phyloP scores from a whole-genome alignment of 2,888 invertebrate genomes.

The Drosophila cognata region DNA sequence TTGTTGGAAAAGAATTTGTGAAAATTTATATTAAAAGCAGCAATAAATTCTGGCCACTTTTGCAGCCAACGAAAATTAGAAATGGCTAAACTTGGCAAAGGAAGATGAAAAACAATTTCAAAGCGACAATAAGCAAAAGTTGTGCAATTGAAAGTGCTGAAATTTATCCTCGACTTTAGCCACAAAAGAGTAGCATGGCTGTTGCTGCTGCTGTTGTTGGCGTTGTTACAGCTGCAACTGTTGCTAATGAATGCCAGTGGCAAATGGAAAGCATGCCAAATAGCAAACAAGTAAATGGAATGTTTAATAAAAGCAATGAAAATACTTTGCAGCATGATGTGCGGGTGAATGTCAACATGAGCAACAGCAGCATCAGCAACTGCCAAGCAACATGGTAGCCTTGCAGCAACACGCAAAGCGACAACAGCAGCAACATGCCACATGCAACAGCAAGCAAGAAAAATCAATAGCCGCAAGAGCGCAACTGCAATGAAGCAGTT shows the following conservation, averaged over 20 bases:
- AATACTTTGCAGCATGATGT: constrained; percentile 37
- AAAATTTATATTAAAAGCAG: constrained; percentile 71
- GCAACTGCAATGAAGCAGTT: background rate
- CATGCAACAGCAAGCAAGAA: constrained; percentile 1
- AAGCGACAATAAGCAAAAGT: constrained; percentile 58
- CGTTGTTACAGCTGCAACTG: constrained; percentile 41
- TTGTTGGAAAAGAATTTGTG: constrained; percentile 63
- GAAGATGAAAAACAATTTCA: constrained; percentile 16
- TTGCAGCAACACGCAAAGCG: constrained; percentile 13
- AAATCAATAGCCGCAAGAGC: constrained; percentile 2
- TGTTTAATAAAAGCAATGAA: constrained; percentile 50
- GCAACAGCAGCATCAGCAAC: constrained; percentile 21
- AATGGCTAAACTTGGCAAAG: constrained; percentile 9
- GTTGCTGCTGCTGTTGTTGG: constrained; percentile 15
- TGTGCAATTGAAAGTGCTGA: constrained; percentile 60
- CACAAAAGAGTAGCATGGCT: constrained; percentile 14
- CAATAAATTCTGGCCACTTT: constrained; percentile 59
- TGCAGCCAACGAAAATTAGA: constrained; percentile 4
- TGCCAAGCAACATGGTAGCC: constrained; percentile 4
- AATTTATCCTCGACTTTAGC: constrained; percentile 31
- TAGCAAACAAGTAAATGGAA: constrained; percentile 32
- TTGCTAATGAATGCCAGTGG: constrained; percentile 41
- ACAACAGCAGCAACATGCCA: constrained; percentile 21
- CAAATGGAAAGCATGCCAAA: constrained; percentile 36
- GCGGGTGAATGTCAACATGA: constrained; percentile 65